Conservation (phyloP, 2,113 vertebrate species). For the Meleagris gallopavo region DNA sequence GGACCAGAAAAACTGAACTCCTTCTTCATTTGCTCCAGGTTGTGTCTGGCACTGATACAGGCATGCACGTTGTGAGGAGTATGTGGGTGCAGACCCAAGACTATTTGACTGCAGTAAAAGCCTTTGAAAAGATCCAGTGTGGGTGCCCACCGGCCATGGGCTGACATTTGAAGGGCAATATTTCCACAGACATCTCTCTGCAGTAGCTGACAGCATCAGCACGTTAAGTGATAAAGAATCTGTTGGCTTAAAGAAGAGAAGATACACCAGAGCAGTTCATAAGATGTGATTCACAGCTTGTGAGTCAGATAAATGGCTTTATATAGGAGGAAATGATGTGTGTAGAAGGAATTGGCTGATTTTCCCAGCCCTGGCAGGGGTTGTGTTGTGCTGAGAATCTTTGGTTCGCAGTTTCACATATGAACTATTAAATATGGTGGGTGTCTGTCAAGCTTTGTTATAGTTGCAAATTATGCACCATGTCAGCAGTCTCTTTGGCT, state of each 20-base stretch:
- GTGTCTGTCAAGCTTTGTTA: not conserved
- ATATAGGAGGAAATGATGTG: not conserved
- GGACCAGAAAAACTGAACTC: not conserved
- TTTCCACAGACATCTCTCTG: not conserved
- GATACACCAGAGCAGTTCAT: not conserved
- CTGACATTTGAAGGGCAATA: not conserved
- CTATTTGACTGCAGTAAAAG: not conserved
- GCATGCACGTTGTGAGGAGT: not conserved
- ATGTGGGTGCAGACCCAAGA: not conserved
- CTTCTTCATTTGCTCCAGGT: not conserved
- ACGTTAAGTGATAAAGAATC: not conserved
- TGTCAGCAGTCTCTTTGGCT: not conserved
- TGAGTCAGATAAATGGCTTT: not conserved
- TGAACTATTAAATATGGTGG: fast-evolving
- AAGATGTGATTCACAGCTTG: not conserved
- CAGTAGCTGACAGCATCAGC: not conserved
- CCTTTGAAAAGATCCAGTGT: not conserved
- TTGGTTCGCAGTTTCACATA: not conserved
- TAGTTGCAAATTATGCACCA: not conserved
- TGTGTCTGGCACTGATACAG: fast-evolving
- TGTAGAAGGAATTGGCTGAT: not conserved
- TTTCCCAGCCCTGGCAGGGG: not conserved
- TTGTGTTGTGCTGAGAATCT: not conserved
- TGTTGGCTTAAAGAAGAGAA: not conserved
- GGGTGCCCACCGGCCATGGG: not conserved